phyloP scores from a whole-genome alignment of 2,797 vertebrate genomes.

The Poeciliopsis paucimaculata region DNA sequence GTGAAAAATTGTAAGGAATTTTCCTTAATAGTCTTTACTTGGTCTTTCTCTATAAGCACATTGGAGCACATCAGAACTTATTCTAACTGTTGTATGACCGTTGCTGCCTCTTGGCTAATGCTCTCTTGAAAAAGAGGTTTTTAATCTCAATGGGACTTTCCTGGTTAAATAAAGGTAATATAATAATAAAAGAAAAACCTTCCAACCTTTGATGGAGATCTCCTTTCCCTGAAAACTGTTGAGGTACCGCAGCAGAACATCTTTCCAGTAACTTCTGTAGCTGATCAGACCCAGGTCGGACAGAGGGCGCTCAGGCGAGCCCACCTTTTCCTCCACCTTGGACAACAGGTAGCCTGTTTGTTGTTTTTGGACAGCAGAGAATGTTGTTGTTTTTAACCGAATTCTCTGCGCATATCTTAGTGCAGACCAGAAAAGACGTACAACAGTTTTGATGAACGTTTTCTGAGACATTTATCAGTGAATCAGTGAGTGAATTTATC shows the following conservation, averaged over 20 bases:
- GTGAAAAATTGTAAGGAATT: neutral
- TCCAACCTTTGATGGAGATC: slow-evolving; percentile 96
- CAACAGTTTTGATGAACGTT: neutral
- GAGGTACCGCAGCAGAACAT: slow-evolving; percentile 94
- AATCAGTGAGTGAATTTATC: neutral
- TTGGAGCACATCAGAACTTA: neutral
- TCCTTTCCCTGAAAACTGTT: slow-evolving; percentile 97
- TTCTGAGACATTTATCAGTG: neutral
- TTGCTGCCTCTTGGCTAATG: no score
- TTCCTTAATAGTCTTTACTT: neutral
- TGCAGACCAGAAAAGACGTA: neutral
- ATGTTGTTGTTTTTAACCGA: neutral
- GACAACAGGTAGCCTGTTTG: slow-evolving; percentile 91
- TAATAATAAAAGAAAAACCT: no score
- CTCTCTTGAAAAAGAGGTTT: no score
- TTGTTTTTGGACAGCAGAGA: slow-evolving; percentile 3
- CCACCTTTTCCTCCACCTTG: slow-evolving; percentile 95
- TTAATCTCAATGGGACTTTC: no score
- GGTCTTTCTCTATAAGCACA: no score
- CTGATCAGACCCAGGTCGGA: slow-evolving; percentile 95
- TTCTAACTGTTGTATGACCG: no score
- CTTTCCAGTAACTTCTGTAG: slow-evolving; percentile 98
- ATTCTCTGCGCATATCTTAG: neutral
- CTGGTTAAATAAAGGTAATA: no score
- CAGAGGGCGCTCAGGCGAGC: slow-evolving; percentile 91